These are phyloP conservation scores for Caenorhabditis briggsae DNA, from an alignment of 1,140 invertebrate species.

Conservation along the genomic window DNA sequence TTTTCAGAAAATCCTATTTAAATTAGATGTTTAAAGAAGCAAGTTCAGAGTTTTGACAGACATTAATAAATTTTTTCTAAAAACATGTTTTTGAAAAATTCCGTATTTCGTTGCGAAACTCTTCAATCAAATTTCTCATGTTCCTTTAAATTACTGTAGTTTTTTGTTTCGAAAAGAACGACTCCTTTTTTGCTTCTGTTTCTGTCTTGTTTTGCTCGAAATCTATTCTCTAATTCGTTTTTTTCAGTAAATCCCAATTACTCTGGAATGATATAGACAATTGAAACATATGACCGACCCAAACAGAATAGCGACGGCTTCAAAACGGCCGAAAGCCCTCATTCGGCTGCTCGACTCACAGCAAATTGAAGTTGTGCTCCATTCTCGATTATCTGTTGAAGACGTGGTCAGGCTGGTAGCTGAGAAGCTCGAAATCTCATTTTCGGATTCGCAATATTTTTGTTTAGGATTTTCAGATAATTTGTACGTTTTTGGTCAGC, in stretches of 20 bases:
- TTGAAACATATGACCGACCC: not conserved
- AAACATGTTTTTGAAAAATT: no score
- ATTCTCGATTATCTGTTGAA: constrained; percentile 30
- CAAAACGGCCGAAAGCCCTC: constrained; percentile 23
- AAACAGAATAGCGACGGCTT: not conserved
- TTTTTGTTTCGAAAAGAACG: no score
- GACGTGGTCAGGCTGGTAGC: constrained; percentile 15
- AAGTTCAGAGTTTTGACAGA: no score
- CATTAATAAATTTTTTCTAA: no score
- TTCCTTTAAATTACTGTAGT: no score
- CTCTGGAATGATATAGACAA: constrained; percentile 28
- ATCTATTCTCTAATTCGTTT: not conserved
- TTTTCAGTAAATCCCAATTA: not conserved
- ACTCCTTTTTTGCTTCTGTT: no score
- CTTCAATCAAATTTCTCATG: no score
- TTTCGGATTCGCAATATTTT: constrained; percentile 34
- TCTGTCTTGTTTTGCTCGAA: not conserved
- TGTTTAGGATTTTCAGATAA: constrained; percentile 37
- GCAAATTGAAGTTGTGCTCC: constrained; percentile 19
- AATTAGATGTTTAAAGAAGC: no score
- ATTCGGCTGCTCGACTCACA: constrained; percentile 37
- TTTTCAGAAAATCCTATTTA: not conserved
- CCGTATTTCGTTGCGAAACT: no score
- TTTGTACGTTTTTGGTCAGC: not conserved
- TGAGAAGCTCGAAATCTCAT: constrained; percentile 5